Conservation (phyloP, 2,113 vertebrate genomes). For the Lasiurus borealis region DNA sequence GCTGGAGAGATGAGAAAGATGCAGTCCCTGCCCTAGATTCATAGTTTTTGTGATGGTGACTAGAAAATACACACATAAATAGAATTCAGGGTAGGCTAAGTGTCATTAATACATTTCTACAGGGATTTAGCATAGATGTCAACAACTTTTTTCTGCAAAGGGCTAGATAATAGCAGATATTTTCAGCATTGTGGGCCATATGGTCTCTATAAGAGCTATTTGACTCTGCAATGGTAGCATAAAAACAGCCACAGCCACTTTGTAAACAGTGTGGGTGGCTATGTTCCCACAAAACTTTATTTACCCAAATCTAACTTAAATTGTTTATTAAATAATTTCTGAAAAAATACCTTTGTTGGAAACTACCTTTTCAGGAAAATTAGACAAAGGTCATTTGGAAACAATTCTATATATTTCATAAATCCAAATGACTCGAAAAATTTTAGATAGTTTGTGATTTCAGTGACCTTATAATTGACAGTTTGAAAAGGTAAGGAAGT, state of each 20-base stretch:
- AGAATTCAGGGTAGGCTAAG: not conserved
- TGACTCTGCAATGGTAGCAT: not conserved
- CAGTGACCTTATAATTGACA: not conserved
- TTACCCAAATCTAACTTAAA: conserved; percentile 23
- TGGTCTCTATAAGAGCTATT: not conserved
- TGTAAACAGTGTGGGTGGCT: not conserved
- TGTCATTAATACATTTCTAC: not conserved
- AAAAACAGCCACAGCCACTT: not conserved
- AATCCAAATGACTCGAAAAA: not conserved
- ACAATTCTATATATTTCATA: not conserved
- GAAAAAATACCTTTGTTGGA: not conserved
- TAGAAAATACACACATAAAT: not conserved
- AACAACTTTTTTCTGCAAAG: not conserved
- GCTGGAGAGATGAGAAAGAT: not conserved
- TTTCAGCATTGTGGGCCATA: not conserved
- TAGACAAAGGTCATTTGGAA: not conserved
- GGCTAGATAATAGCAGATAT: not conserved
- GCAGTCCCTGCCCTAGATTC: not conserved
- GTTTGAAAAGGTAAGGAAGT: conserved; percentile 27
- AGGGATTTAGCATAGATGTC: not conserved
- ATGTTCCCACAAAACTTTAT: not conserved
- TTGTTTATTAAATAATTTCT: not conserved
- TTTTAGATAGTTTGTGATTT: conserved; percentile 27
- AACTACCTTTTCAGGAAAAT: not conserved
- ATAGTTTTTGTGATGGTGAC: not conserved